Conservation (phyloP, 2,113 vertebrate genomes). For the Chamaea fasciata region DNA sequence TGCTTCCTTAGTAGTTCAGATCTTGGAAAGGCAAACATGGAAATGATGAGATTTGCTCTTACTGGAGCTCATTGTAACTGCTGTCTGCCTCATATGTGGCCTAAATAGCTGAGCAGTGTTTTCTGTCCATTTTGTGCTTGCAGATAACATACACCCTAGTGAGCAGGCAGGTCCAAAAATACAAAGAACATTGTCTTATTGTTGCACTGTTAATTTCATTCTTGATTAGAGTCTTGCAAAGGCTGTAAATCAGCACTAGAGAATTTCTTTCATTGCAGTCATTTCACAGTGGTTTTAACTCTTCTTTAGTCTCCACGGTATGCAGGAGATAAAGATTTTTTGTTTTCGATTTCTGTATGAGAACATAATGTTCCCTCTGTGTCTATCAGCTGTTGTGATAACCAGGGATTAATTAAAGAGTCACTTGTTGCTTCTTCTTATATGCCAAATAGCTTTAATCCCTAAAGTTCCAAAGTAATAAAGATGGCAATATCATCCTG, state of each 20-base stretch:
- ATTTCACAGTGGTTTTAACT: neutral
- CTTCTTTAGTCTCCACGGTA: neutral
- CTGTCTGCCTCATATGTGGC: accelerated
- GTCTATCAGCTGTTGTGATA: conserved; percentile 18
- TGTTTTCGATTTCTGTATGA: neutral
- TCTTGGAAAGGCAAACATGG: neutral
- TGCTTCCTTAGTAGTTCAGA: neutral
- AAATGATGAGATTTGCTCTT: neutral
- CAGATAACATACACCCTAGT: neutral
- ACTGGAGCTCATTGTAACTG: neutral
- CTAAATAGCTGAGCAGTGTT: neutral
- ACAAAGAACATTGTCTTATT: neutral
- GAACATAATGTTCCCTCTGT: conserved; percentile 29
- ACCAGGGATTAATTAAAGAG: conserved; percentile 52
- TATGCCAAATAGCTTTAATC: conserved; percentile 43
- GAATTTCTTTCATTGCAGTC: neutral
- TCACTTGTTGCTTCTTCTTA: conserved; percentile 18
- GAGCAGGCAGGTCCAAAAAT: neutral
- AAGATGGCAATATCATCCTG: neutral
- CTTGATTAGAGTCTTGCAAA: conserved; percentile 50
- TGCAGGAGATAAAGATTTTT: neutral
- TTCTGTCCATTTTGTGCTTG: neutral
- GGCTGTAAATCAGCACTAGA: conserved; percentile 25
- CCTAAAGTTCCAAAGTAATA: conserved; percentile 50
- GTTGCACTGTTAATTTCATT: conserved; percentile 8